Percentiles rank a stretch among this genome's conserved stretches.
Conservation (phyloP, 2,113 vertebrate genomes). For the Excalfactoria chinensis region DNA sequence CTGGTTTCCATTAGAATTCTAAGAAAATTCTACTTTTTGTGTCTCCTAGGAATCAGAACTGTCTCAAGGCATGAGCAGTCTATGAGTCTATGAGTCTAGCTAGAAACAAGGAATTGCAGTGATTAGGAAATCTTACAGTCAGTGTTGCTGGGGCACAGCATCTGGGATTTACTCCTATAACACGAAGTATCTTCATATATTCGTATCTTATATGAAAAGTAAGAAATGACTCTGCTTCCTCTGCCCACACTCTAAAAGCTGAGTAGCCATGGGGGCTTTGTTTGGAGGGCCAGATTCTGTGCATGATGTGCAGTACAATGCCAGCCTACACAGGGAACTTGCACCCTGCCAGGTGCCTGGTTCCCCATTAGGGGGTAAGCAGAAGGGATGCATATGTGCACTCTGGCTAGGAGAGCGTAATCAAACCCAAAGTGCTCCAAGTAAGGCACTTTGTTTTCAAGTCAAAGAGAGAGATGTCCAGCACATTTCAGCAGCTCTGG, state of each 20-base stretch:
- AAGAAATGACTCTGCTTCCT: neutral
- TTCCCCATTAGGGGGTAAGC: neutral
- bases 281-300: neutral
- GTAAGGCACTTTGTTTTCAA: neutral
- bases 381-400: neutral
- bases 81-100: neutral
- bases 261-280: neutral
- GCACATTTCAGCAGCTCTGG: neutral
- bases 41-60: neutral
- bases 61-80: neutral
- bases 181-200: neutral
- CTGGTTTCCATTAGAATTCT: neutral
- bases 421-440: neutral
- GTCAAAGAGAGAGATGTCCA: neutral
- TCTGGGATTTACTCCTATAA: neutral
- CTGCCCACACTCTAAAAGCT: neutral
- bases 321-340: neutral
- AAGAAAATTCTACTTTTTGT: neutral
- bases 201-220: neutral
- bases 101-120: neutral
- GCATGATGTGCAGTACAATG: accelerated
- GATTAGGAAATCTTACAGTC: neutral
- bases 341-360: accelerated
- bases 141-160: neutral
- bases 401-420: neutral